phyloP scores from a whole-genome alignment of 2,888 invertebrate species.

The Sepioteuthis lessoniana region DNA sequence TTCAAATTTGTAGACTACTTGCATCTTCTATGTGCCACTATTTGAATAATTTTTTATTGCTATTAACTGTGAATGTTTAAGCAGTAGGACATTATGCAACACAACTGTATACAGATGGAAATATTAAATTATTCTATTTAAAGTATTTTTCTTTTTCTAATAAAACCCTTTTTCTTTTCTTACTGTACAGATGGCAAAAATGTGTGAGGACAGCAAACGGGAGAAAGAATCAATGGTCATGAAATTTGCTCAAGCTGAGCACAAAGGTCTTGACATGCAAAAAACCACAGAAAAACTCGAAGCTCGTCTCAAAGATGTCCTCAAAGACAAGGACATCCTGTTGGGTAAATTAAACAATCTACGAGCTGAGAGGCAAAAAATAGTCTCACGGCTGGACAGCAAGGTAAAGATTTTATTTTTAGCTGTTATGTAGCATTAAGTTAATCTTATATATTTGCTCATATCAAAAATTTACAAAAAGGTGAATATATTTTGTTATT shows the following conservation, averaged over 20 bases:
- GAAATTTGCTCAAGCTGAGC: slow-evolving; percentile 74
- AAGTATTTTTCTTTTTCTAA: background rate
- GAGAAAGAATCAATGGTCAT: slow-evolving; percentile 75
- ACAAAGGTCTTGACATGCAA: slow-evolving; percentile 70
- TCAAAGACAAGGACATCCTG: slow-evolving; percentile 69
- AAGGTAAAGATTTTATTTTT: slow-evolving; percentile 61
- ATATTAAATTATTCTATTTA: background rate
- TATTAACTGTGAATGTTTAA: too few relatives aligned
- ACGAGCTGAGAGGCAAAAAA: slow-evolving; percentile 68
- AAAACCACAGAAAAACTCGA: slow-evolving; percentile 67
- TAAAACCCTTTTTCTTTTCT: background rate
- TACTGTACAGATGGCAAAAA: slow-evolving; percentile 65
- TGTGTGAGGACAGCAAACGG: slow-evolving; percentile 66
- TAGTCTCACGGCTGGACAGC: slow-evolving; percentile 62
- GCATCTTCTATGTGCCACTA: too few relatives aligned
- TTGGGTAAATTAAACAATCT: slow-evolving; percentile 64
- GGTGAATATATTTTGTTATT: background rate
- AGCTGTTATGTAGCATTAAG: background rate
- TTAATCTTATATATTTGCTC: background rate
- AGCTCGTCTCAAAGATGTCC: slow-evolving; percentile 65
- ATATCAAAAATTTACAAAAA: background rate
- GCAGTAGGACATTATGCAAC: too few relatives aligned
- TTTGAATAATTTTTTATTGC: too few relatives aligned
- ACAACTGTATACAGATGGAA: too few relatives aligned
- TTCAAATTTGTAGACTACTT: too few relatives aligned